phyloP scores from a whole-genome alignment of 2,888 invertebrate genomes.

The Drosophila merina region DNA sequence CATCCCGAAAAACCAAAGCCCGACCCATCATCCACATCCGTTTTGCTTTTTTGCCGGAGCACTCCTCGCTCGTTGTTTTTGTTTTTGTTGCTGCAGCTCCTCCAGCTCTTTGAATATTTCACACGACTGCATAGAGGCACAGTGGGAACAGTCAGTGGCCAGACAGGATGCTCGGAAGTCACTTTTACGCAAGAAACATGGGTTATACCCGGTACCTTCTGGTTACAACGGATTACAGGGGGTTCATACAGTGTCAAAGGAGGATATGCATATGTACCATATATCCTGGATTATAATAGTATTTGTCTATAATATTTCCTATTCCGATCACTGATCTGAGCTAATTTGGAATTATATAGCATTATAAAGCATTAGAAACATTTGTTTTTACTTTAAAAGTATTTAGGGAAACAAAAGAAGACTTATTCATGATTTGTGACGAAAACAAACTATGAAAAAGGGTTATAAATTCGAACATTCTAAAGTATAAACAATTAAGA shows the following conservation, averaged over 20 bases:
- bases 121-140: constrained; percentile 55
- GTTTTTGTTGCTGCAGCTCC: constrained; percentile 22
- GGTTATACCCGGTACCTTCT: neutral
- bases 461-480: too few relatives aligned
- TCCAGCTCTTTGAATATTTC: constrained; percentile 70
- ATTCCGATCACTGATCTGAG: too few relatives aligned
- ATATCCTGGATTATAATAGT: too few relatives aligned
- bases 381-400: too few relatives aligned
- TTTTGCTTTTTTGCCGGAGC: constrained; percentile 43
- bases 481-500: too few relatives aligned
- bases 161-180: neutral
- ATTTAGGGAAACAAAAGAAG: too few relatives aligned
- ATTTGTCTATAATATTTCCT: too few relatives aligned
- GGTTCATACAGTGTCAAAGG: neutral
- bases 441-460: too few relatives aligned
- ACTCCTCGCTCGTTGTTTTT: neutral
- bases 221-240: neutral
- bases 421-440: too few relatives aligned
- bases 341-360: too few relatives aligned
- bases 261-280: neutral
- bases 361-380: too few relatives aligned
- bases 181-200: neutral
- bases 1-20: constrained; percentile 60
- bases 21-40: constrained; percentile 72
- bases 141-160: constrained; percentile 13